Conservation (phyloP, 2,113 vertebrate genomes). For the Gymnogyps californianus region DNA sequence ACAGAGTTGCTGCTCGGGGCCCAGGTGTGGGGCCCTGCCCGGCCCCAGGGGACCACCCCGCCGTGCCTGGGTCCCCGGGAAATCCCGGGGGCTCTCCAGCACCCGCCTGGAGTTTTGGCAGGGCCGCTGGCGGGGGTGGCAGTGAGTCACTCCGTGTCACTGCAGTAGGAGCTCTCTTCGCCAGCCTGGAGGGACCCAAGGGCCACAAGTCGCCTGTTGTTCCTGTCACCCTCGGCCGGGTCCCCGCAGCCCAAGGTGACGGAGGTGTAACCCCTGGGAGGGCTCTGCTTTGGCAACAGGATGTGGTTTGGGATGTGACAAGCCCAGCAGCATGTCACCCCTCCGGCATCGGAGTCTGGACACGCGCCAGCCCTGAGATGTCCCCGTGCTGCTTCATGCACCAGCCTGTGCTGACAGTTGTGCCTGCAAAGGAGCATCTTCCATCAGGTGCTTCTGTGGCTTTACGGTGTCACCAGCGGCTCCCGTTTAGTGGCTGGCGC, state of each 20-base stretch:
- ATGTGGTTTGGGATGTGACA: conserved; percentile 25
- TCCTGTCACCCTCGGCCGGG: accelerated
- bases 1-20: background rate
- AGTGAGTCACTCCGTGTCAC: background rate
- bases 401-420: background rate
- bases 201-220: background rate
- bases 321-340: background rate
- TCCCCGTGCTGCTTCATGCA: background rate
- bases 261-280: background rate
- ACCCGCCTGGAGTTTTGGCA: background rate
- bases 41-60: background rate
- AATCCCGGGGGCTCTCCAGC: conserved; percentile 22
- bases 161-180: accelerated
- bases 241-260: background rate
- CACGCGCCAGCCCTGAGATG: accelerated
- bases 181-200: background rate
- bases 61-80: background rate
- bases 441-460: background rate
- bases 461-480: background rate
- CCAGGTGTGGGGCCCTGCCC: background rate
- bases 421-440: background rate
- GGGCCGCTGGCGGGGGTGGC: background rate
- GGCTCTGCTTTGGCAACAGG: background rate
- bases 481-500: accelerated
- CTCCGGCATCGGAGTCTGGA: background rate